Evolutionary conservation across 2,113 vertebrate genomes (phyloP).

Genomic region (Oncorhynchus mykiss): DNA sequence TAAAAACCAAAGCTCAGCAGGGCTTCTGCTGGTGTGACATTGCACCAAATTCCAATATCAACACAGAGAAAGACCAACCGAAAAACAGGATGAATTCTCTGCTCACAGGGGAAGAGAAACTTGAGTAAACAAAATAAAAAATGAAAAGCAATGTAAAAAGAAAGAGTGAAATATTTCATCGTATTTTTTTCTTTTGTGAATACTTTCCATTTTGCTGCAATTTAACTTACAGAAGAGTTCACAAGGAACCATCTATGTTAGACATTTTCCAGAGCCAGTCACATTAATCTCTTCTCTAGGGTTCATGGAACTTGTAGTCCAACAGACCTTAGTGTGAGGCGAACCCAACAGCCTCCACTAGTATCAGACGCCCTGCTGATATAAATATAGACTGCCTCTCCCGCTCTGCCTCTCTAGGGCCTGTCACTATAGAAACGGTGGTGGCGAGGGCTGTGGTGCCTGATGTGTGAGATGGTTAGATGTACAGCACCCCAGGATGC

Average conservation of each 20-base stretch:
- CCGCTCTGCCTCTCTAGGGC: conserved; percentile 31
- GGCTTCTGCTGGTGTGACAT: conserved; percentile 25
- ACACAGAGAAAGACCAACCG: not conserved
- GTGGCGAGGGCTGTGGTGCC: conserved; percentile 13
- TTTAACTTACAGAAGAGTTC: not conserved
- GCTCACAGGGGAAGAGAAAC: not conserved
- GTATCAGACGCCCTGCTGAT: conserved; percentile 3
- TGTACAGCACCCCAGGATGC: not conserved
- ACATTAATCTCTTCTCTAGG: not conserved
- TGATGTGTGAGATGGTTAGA: conserved; percentile 8
- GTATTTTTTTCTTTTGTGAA: not conserved
- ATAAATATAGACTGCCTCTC: conserved; percentile 35
- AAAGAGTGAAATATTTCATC: not conserved
- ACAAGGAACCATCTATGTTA: not conserved
- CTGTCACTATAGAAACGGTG: conserved; percentile 36
- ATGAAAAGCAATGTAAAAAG: not conserved
- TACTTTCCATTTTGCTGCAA: not conserved
- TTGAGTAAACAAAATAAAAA: conserved; percentile 1
- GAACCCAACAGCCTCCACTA: not conserved
- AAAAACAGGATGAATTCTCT: conserved; percentile 3
- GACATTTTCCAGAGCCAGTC: not conserved
- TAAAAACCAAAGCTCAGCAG: conserved; percentile 37
- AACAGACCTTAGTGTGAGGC: not conserved
- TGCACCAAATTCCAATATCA: conserved; percentile 28
- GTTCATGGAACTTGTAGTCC: conserved; percentile 1